These are phyloP conservation scores for Adelges cooleyi DNA, from an alignment of 1,140 invertebrate genomes.

Conservation along the genomic window DNA sequence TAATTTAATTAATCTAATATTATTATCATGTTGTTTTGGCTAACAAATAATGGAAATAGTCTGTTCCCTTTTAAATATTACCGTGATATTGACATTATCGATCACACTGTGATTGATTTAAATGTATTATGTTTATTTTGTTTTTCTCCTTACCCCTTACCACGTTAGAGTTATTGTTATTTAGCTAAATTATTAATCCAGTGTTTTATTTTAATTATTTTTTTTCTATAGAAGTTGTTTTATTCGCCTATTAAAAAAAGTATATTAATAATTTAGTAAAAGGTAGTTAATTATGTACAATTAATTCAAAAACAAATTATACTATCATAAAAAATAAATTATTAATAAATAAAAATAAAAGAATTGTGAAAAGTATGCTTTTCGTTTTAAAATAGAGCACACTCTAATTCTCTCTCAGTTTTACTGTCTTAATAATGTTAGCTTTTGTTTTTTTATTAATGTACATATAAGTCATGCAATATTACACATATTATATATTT, in stretches of 20 bases:
- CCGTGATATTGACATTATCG: slow-evolving; percentile 18
- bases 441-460: too few relatives aligned
- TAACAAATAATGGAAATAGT: slow-evolving; percentile 3
- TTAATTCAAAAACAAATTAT: not conserved
- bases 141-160: slow-evolving; percentile 15
- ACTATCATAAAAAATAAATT: too few relatives aligned
- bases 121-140: slow-evolving; percentile 16
- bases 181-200: slow-evolving; percentile 18
- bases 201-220: slow-evolving; percentile 23
- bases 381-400: too few relatives aligned
- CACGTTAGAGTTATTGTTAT: slow-evolving; percentile 13
- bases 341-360: too few relatives aligned
- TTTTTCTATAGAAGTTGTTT: slow-evolving; percentile 9
- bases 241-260: slow-evolving; percentile 6
- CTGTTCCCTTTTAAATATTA: slow-evolving; percentile 8
- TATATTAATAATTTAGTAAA: too few relatives aligned
- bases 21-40: not conserved
- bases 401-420: too few relatives aligned
- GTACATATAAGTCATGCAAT: not conserved
- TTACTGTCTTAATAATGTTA: too few relatives aligned
- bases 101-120: not conserved
- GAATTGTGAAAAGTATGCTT: too few relatives aligned
- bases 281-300: not conserved
- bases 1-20: not conserved
- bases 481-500: not conserved